These are phyloP conservation scores for Acrossocheilus fasciatus DNA, from an alignment of 2,797 vertebrate species.

Conservation along the genomic window DNA sequence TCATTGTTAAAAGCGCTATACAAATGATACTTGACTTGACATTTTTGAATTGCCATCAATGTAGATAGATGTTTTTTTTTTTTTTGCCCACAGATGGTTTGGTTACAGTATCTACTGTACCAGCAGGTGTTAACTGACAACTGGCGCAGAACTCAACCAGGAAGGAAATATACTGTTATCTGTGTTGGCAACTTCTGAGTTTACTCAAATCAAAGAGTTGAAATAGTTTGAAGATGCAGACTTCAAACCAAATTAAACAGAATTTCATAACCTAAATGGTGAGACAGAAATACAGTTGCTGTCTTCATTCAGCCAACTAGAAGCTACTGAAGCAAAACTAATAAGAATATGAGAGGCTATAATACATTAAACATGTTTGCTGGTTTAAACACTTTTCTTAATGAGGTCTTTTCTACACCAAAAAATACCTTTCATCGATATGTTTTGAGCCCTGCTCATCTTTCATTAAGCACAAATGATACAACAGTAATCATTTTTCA, in stretches of 20 bases:
- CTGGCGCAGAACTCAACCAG: background rate
- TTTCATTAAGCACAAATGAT: conserved; percentile 5
- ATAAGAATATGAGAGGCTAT: conserved; percentile 23
- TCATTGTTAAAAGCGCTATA: too few relatives aligned
- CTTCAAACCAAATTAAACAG: conserved; percentile 17
- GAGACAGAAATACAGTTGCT: background rate
- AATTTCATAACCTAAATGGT: background rate
- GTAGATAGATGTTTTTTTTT: background rate
- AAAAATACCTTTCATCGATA: conserved; percentile 6
- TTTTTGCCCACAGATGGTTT: background rate
- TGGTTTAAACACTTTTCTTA: conserved; percentile 17
- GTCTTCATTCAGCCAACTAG: conserved; percentile 7
- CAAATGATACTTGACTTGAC: too few relatives aligned
- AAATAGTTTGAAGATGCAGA: background rate
- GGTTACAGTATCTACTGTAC: background rate
- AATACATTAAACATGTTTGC: conserved; percentile 27
- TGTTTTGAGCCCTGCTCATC: background rate
- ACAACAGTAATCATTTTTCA: background rate
- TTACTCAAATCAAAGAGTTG: conserved; percentile 3
- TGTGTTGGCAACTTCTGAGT: conserved; percentile 4
- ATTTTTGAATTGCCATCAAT: background rate
- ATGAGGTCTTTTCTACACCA: conserved; percentile 23
- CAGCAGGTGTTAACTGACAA: background rate
- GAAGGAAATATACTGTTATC: background rate
- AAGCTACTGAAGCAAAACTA: conserved; percentile 5